A percentile compares a stretch with the other conserved stretches of the same genome.
phyloP scores from a whole-genome alignment of 2,797 vertebrate species.

The Enteromius thamalakanensis region DNA sequence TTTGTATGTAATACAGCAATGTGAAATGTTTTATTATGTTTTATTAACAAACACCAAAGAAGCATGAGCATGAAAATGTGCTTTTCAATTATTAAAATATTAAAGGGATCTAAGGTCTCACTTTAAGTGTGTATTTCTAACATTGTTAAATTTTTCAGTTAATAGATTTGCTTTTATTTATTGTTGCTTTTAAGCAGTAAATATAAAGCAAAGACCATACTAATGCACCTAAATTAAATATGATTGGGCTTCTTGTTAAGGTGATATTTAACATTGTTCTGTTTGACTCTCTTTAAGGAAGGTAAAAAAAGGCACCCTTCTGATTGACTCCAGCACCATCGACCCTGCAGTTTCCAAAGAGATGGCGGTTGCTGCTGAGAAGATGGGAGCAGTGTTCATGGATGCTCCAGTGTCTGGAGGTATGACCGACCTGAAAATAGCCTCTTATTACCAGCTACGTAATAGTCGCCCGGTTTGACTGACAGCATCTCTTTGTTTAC shows the following conservation, averaged over 20 bases:
- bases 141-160: background rate
- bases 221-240: background rate
- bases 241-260: conserved; percentile 46
- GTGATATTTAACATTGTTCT: conserved; percentile 67
- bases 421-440: conserved; percentile 61
- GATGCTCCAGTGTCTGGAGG: conserved; percentile 97
- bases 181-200: no score
- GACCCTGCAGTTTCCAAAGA: conserved; percentile 94
- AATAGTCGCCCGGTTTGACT: background rate
- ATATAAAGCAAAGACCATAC: background rate
- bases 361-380: conserved; percentile 90
- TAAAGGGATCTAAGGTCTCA: no score
- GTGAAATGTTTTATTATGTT: background rate
- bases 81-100: no score
- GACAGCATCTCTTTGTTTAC: background rate
- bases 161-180: background rate
- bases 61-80: background rate
- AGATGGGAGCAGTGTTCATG: conserved; percentile 97
- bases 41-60: background rate
- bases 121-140: no score
- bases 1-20: background rate
- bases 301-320: conserved; percentile 94
- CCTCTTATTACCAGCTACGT: background rate
- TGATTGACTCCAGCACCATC: conserved; percentile 98
- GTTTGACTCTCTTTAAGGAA: conserved; percentile 77